Conservation (phyloP, 2,888 invertebrate species). For the Halocaridina rubra region DNA sequence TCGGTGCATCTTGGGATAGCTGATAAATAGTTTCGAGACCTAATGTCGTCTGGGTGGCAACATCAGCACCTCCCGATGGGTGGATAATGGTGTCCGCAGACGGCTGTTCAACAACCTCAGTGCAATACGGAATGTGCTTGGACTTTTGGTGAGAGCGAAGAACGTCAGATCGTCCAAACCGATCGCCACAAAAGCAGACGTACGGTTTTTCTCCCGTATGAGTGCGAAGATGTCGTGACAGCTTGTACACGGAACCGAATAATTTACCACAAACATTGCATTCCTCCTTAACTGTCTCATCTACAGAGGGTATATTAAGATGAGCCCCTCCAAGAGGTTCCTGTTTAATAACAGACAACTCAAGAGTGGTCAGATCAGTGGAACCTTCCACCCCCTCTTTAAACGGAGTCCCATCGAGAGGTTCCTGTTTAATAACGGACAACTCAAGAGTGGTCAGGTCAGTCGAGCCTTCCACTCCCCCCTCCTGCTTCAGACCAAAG, state of each 20-base stretch:
- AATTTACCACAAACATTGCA: slow-evolving; percentile 35
- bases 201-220: slow-evolving; percentile 43
- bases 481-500: background rate
- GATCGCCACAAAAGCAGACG: slow-evolving; percentile 43
- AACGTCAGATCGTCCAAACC: slow-evolving; percentile 34
- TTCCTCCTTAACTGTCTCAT: slow-evolving; percentile 28
- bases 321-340: background rate
- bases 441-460: slow-evolving; percentile 1
- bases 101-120: slow-evolving; percentile 8
- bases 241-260: slow-evolving; percentile 39
- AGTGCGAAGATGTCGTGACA: slow-evolving; percentile 34
- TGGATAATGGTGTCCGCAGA: background rate
- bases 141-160: slow-evolving; percentile 37
- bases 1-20: background rate
- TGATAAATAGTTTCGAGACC: too few species aligned
- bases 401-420: too few species aligned
- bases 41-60: background rate
- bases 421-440: background rate
- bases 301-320: background rate
- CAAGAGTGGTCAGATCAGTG: background rate
- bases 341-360: background rate
- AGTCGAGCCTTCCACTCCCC: slow-evolving; percentile 12
- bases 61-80: background rate
- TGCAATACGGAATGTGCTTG: slow-evolving; percentile 30
- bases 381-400: too few species aligned